Conservation (phyloP, 2,113 vertebrate genomes). For the Callipepla californica region DNA sequence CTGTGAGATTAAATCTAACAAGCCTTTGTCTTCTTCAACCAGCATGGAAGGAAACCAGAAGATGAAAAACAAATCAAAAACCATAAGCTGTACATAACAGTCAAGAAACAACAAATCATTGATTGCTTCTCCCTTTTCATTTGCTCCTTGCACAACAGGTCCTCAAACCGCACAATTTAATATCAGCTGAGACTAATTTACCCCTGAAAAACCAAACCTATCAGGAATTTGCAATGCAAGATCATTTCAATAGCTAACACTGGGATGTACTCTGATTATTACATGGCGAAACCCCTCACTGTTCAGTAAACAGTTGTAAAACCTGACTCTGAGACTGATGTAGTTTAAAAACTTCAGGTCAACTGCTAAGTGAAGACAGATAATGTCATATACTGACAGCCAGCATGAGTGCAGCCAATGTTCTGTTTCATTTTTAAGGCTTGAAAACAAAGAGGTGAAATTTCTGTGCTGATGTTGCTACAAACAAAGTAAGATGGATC, state of each 20-base stretch:
- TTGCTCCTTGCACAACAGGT: not conserved
- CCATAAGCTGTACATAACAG: not conserved
- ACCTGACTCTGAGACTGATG: not conserved
- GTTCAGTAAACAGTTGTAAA: not conserved
- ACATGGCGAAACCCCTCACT: not conserved
- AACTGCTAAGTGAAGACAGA: not conserved
- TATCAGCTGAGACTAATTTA: no score
- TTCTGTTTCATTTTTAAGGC: not conserved
- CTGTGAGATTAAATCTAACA: not conserved
- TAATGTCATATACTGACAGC: not conserved
- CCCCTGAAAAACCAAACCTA: no score
- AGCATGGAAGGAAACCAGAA: not conserved
- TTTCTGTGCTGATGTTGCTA: not conserved
- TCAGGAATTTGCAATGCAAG: not conserved
- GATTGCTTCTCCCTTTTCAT: not conserved
- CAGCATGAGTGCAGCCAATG: not conserved
- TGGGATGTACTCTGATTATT: not conserved
- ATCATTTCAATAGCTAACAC: not conserved
- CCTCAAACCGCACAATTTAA: not conserved
- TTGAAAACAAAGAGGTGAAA: constrained; percentile 10
- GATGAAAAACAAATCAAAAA: not conserved
- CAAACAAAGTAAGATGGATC: not conserved
- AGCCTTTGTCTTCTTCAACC: not conserved
- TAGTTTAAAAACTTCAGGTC: not conserved
- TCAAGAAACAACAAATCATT: not conserved